A percentile compares a stretch with the other conserved stretches of the same genome.
phyloP scores from a whole-genome alignment of 1,140 invertebrate genomes.

The Druon quercuslanigerum region DNA sequence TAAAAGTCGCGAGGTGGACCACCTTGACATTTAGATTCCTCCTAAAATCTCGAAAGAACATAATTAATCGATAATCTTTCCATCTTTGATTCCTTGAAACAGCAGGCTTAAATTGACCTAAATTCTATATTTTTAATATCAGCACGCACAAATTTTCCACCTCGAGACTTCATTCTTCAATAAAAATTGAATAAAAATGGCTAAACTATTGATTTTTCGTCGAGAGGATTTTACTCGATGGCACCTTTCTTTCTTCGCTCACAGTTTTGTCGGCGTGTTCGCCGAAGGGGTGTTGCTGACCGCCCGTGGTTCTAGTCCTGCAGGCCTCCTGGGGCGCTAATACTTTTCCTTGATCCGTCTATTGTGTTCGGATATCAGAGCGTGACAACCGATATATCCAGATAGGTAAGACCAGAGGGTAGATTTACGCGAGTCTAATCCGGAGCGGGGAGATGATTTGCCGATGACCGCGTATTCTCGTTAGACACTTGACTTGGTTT shows the following conservation, averaged over 20 bases:
- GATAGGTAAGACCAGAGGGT: constrained; percentile 9
- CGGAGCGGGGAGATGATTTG: neutral
- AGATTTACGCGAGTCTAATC: neutral
- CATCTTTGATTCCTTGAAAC: too few species aligned
- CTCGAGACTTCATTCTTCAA: too few species aligned
- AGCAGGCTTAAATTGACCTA: too few species aligned
- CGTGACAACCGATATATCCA: constrained; percentile 26
- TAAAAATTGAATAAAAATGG: too few species aligned
- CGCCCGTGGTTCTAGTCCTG: neutral
- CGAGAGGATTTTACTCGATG: neutral
- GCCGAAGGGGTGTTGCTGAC: constrained; percentile 14
- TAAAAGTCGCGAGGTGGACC: too few species aligned
- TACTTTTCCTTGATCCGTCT: constrained; percentile 18
- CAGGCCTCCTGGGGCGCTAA: neutral
- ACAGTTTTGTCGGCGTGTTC: neutral
- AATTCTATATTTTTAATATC: too few species aligned
- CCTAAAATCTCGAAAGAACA: too few species aligned
- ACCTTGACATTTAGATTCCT: too few species aligned
- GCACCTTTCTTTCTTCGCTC: constrained; percentile 27
- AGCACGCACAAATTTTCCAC: too few species aligned
- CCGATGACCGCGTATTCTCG: constrained; percentile 40
- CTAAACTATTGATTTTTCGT: too few species aligned
- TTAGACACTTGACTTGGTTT: constrained; percentile 43
- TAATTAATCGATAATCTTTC: too few species aligned
- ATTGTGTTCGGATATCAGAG: constrained; percentile 23